phyloP scores from a whole-genome alignment of 2,888 invertebrate genomes.

The Leptothorax acervorum region DNA sequence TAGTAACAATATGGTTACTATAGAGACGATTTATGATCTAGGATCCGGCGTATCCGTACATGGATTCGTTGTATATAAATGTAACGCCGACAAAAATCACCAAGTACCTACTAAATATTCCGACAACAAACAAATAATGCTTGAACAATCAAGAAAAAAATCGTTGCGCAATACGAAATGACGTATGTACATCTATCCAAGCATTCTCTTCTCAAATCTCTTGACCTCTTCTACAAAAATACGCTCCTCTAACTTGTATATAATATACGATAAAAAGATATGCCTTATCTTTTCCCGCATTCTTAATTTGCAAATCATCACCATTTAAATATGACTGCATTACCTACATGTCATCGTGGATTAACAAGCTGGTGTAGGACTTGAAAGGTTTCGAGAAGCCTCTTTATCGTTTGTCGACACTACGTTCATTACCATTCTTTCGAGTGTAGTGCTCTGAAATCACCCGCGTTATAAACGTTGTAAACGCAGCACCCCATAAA shows the following conservation, averaged over 20 bases:
- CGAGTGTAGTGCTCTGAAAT: not conserved
- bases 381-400: not conserved
- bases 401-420: constrained; percentile 17
- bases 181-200: constrained; percentile 23
- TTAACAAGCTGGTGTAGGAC: constrained; percentile 1
- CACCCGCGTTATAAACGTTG: not conserved
- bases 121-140: constrained; percentile 72
- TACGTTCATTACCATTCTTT: not conserved
- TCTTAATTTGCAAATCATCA: constrained; percentile 13
- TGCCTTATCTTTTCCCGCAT: not conserved
- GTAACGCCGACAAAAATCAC: constrained; percentile 30
- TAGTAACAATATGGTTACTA: not conserved
- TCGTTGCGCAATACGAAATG: constrained; percentile 19
- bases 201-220: constrained; percentile 48
- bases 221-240: constrained; percentile 37
- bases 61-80: not conserved
- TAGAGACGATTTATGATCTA: not conserved
- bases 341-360: not conserved
- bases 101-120: constrained; percentile 40
- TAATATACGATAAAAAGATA: not conserved
- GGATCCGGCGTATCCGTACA: not conserved
- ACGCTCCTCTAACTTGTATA: not conserved
- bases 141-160: constrained; percentile 77
- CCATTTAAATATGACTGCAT: constrained; percentile 12
- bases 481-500: not conserved